These are phyloP conservation scores for Dichetophora obliterata DNA, from an alignment of 2,888 invertebrate genomes.

Conservation along the genomic window DNA sequence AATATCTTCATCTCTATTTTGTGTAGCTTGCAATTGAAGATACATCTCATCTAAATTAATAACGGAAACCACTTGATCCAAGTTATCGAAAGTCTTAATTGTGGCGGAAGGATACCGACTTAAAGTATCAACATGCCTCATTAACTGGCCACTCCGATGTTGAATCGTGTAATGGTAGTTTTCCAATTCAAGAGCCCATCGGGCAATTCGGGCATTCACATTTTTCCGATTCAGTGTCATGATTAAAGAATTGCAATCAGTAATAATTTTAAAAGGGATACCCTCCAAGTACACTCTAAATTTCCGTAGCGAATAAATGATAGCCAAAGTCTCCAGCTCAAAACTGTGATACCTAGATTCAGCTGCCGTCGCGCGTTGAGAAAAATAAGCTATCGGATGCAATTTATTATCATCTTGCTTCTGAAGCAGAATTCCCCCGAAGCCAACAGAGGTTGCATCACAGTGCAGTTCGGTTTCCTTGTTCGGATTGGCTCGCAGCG, in stretches of 20 bases:
- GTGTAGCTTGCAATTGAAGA: slow-evolving; percentile 21
- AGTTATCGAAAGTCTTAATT: slow-evolving; percentile 12
- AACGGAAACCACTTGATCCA: slow-evolving; percentile 16
- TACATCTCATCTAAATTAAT: neutral
- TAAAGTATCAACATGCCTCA: slow-evolving; percentile 49
- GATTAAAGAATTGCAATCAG: slow-evolving; percentile 43
- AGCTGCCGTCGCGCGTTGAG: neutral
- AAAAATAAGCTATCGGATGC: slow-evolving; percentile 39
- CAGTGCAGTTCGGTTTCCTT: slow-evolving; percentile 35
- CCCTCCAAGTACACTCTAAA: slow-evolving; percentile 39
- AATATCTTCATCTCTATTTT: slow-evolving; percentile 34
- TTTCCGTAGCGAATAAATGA: slow-evolving; percentile 47
- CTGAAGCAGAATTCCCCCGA: slow-evolving; percentile 41
- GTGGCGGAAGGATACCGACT: slow-evolving; percentile 28
- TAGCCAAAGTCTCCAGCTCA: slow-evolving; percentile 57
- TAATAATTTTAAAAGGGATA: slow-evolving; percentile 42
- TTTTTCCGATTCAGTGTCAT: slow-evolving; percentile 53
- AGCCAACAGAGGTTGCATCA: slow-evolving; percentile 41
- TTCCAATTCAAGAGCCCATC: slow-evolving; percentile 54
- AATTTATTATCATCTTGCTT: slow-evolving; percentile 35
- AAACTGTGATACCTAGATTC: slow-evolving; percentile 57
- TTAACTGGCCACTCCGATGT: slow-evolving; percentile 45
- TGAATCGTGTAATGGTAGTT: slow-evolving; percentile 45
- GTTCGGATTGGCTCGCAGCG: slow-evolving; percentile 20
- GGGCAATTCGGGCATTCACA: slow-evolving; percentile 47